phyloP scores from a whole-genome alignment of 1,140 invertebrate genomes.

The Trichonephila clavipes region DNA sequence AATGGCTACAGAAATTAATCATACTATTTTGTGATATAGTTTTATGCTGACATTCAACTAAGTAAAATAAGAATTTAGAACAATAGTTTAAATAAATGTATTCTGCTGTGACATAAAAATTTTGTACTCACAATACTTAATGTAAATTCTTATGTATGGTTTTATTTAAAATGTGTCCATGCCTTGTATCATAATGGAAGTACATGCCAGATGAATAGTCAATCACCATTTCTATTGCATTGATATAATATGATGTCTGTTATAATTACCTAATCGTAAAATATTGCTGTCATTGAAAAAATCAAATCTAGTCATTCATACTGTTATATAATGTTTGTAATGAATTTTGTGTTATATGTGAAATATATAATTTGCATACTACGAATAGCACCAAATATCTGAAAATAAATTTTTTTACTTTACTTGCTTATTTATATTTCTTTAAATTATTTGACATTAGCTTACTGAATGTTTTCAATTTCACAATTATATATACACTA shows the following conservation, averaged over 20 bases:
- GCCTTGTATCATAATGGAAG: background rate
- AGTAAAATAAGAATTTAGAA: background rate
- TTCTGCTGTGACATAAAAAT: background rate
- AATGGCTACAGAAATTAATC: background rate
- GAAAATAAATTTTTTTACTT: slow-evolving; percentile 61
- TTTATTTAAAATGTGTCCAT: slow-evolving; percentile 3
- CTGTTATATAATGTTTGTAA: slow-evolving; percentile 62
- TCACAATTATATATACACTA: background rate
- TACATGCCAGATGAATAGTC: slow-evolving; percentile 21
- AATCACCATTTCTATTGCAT: slow-evolving; percentile 42
- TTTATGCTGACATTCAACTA: background rate
- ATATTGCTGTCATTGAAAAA: slow-evolving; percentile 54
- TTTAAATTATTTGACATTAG: slow-evolving; percentile 31
- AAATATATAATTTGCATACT: slow-evolving; percentile 68
- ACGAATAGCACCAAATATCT: slow-evolving; percentile 70
- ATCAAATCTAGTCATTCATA: slow-evolving; percentile 75
- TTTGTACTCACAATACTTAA: background rate
- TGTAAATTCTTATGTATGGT: background rate
- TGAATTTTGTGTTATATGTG: slow-evolving; percentile 69
- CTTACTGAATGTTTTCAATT: background rate
- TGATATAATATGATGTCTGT: background rate
- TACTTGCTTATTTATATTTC: slow-evolving; percentile 65
- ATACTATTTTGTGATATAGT: background rate
- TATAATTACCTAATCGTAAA: slow-evolving; percentile 22
- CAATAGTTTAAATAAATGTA: background rate